phyloP scores from a whole-genome alignment of 1,140 invertebrate species.

The Brachionus paranguensis region DNA sequence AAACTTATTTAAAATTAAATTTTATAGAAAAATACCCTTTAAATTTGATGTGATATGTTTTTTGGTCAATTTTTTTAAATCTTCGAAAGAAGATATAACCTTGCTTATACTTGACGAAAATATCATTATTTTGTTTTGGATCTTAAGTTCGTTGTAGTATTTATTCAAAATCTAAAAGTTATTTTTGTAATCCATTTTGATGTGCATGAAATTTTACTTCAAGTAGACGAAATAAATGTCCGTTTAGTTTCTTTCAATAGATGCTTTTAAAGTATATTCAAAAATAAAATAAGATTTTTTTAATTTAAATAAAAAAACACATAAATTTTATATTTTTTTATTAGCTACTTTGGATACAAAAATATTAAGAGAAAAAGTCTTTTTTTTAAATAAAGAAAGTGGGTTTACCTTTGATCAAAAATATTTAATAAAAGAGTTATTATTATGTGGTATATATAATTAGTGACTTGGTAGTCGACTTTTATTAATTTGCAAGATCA shows the following conservation, averaged over 20 bases:
- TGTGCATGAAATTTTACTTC: neutral
- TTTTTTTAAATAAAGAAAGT: too few species aligned
- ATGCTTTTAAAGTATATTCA: too few species aligned
- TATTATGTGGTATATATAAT: too few species aligned
- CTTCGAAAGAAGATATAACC: constrained; percentile 29
- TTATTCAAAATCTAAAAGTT: neutral
- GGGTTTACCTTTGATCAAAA: too few species aligned
- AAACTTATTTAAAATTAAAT: neutral
- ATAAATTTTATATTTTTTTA: too few species aligned
- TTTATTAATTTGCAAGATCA: too few species aligned
- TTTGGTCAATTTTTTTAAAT: constrained; percentile 20
- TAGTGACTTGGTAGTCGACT: too few species aligned
- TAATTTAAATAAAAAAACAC: too few species aligned
- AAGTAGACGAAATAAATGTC: neutral
- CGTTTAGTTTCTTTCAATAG: neutral
- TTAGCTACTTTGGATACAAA: too few species aligned
- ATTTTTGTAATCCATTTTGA: neutral
- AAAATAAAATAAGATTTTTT: too few species aligned
- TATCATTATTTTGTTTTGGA: neutral
- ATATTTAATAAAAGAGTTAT: too few species aligned
- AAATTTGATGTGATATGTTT: neutral
- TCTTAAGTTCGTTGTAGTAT: neutral
- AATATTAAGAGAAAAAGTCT: too few species aligned
- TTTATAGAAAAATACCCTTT: neutral
- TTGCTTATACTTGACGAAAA: constrained; percentile 10